Evolutionary conservation across 2,797 vertebrate species (phyloP).

Genomic region (Toxotes lorentzi): DNA sequence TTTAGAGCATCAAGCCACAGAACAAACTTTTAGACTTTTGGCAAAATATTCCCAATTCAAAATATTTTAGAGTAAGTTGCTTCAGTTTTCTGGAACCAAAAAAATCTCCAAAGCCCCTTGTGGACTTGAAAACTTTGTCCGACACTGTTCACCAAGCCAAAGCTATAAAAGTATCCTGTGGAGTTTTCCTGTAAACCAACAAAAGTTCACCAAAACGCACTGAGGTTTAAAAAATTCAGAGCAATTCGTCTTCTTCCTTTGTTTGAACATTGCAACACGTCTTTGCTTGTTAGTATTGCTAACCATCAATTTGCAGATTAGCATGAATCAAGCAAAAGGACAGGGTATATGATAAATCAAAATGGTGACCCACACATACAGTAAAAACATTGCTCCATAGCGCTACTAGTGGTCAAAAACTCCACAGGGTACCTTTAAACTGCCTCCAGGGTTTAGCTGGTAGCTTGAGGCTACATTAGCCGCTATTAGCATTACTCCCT

Average conservation of each 20-base stretch:
- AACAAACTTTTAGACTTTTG: slow-evolving; percentile 5
- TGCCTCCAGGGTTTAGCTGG: not conserved
- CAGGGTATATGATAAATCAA: not conserved
- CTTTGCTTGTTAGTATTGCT: not conserved
- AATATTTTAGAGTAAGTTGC: not conserved
- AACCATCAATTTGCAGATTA: not conserved
- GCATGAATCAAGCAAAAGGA: not conserved
- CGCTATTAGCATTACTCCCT: not conserved
- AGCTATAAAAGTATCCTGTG: slow-evolving; percentile 1
- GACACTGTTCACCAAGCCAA: not conserved
- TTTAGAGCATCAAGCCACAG: not conserved
- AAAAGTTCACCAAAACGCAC: not conserved
- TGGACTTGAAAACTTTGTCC: not conserved
- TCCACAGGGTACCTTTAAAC: not conserved
- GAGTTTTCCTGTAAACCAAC: not conserved
- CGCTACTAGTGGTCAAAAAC: not conserved
- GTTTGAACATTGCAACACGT: not conserved
- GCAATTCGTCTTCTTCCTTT: too few species aligned
- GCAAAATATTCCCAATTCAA: not conserved
- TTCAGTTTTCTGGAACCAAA: not conserved
- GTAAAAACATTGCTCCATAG: not conserved
- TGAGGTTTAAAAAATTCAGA: not conserved
- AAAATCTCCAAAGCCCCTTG: not conserved
- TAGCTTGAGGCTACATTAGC: not conserved
- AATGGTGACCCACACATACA: not conserved